Evolutionary conservation across 1,140 invertebrate genomes (phyloP), one percentile per base, ranked within the genome.

Genomic region (Trichoplusia ni): DNA sequence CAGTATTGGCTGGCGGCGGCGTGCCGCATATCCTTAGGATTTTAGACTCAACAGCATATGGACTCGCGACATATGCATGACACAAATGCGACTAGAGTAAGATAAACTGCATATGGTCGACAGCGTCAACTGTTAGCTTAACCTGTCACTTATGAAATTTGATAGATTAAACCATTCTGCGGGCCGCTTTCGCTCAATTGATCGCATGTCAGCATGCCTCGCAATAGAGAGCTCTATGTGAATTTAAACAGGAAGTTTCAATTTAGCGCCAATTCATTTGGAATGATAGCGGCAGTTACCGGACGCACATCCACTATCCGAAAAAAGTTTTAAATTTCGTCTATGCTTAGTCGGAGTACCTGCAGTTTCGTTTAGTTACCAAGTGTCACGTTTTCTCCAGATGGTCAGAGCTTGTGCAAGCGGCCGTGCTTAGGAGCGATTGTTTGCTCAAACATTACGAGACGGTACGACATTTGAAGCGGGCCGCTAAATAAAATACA

Each of bases 401-500:
- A 90, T 90, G 87, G 84, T 82, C 76, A 25, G 73, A 72, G 77
- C 81, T 89, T 84, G 81, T 85, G 84, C 84, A 89, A 89, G 86
- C 81, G 68, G 65, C 54, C 53, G 54, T 49, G 77, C 73, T 75
- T 77, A 71, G 78, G 72, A 73, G 61, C 74, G 70, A 71, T 71
- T 87, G 81, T 90, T 86, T 84, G 78, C 72, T 84, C 71, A 86
- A 89, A 88, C 81, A 87, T 90, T 86, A 89, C 86, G 81, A 84
- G 83, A 82, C 75, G 84, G 87, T 82, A 82, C 80, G 83, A 86
- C 82, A 90, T 88, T 90, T 89, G 84, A 88, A 86, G 82, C 76
- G 70, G 76, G 73, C 83, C 86, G 88, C 85, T 90, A 90, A 90
- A 89, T 75, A 84, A 79, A 84, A 87, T 79, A 79, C 84, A 90